Base-by-base conservation (phyloP, 2,113 vertebrate species). In the Sylvietta virens region DNA sequence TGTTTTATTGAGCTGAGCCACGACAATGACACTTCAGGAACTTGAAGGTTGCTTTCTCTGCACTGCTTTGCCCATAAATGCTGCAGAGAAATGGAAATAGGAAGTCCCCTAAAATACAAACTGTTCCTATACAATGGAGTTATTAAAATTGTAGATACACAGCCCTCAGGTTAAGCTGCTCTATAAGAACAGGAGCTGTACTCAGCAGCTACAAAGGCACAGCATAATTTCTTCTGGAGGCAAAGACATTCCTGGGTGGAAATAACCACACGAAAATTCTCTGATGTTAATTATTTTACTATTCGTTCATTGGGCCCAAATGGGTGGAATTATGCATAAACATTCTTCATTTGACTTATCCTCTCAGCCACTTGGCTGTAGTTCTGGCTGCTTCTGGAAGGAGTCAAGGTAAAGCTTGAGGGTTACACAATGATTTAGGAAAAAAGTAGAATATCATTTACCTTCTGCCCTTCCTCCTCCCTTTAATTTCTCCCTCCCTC, bases 101-200 rank as follows among this genome's bases (percentile, higher is more conserved):
- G 44, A 73, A 92, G 53, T 57, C 45, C 33, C 89, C 45, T 93
- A 95, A 92, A 90, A 93, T 39, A 71, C 18, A 83, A 71, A 90
- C 51, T 57, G 48, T 48, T 84, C 31, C 73, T 58, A 37, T 50
- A 66, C 65, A 97, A 87, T 79, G 80, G 91, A 90, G 76, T 89
- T 96, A 92, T 91, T 95, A 94, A 95, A 93, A 96, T 37, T 66
- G 90, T 26, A 61, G 61, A 48, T 92, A 26, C 80, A 89, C 69
- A 86, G 60, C 22, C 73, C 71, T 54, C 61, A 91, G 64, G 76
- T 94, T 92, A 88, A 96, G 92, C 80, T 95, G 70, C 58, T 96
- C 20, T 70, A 18, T 61, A 92, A 67, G 45, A 93, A 84, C 37
- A 54, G 79, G 13, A 71, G 51, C 64, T 92, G 93, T 42, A 81